Conservation (phyloP, 2,888 invertebrate genomes). For the Megalurothrips usitatus region DNA sequence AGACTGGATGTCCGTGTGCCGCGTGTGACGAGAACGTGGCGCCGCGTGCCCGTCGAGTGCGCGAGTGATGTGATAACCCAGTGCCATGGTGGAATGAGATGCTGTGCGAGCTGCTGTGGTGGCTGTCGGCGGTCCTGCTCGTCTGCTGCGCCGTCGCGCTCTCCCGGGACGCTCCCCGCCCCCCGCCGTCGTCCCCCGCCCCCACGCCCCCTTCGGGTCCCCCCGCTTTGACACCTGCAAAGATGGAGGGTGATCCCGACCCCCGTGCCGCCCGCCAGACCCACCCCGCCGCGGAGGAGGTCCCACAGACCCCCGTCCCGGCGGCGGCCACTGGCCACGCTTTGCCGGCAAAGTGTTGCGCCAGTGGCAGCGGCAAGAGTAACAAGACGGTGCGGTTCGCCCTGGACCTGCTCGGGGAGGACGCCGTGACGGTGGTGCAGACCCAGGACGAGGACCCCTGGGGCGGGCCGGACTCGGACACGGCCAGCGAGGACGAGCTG, state of each 20-base stretch:
- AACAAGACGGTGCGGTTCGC: constrained; percentile 35
- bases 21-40: background rate
- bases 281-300: constrained; percentile 44
- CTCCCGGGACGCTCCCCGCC: background rate
- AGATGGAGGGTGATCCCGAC: constrained; percentile 14
- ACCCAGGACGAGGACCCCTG: constrained; percentile 42
- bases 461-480: constrained; percentile 40
- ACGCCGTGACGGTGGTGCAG: constrained; percentile 42
- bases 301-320: constrained; percentile 50
- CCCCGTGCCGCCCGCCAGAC: constrained; percentile 41
- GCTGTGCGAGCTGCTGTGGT: constrained; percentile 7
- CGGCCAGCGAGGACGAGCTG: constrained; percentile 44
- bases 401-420: constrained; percentile 41
- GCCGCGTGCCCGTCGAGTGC: background rate
- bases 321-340: background rate
- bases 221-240: constrained; percentile 17
- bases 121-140: constrained; percentile 15
- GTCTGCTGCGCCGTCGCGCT: background rate
- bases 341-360: constrained; percentile 32
- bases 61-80: constrained; percentile 14
- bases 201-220: constrained; percentile 30
- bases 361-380: constrained; percentile 32
- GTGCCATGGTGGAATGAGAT: constrained; percentile 26
- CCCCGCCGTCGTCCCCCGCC: constrained; percentile 2
- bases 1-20: background rate